These are phyloP conservation scores for Leptinotarsa peninsularis DNA, from an alignment of 2,888 invertebrate species.

Conservation along the genomic window DNA sequence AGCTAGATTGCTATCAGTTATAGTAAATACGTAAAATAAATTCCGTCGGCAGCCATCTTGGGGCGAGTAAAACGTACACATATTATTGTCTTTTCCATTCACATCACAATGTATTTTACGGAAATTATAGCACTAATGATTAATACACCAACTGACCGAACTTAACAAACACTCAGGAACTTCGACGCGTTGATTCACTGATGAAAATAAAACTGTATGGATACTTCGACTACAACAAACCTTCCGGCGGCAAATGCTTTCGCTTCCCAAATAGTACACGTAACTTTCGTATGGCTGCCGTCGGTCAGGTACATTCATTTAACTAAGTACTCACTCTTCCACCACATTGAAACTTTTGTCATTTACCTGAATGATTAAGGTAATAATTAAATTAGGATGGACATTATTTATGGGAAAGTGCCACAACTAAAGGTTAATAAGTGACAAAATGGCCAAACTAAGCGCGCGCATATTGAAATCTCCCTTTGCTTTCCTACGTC, in stretches of 20 bases:
- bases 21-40: conserved; percentile 49
- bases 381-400: conserved; percentile 58
- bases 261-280: conserved; percentile 46
- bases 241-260: conserved; percentile 58
- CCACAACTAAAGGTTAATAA: conserved; percentile 67
- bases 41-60: conserved; percentile 68
- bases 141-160: conserved; percentile 43
- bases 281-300: conserved; percentile 36
- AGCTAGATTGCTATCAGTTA: conserved; percentile 43
- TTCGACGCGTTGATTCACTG: conserved; percentile 38
- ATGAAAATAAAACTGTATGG: conserved; percentile 10
- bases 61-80: conserved; percentile 64
- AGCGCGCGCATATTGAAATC: conserved; percentile 21
- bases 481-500: conserved; percentile 7
- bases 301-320: conserved; percentile 8
- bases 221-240: conserved; percentile 40
- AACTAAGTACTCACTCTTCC: conserved; percentile 11
- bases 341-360: conserved; percentile 7
- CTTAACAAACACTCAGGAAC: conserved; percentile 50
- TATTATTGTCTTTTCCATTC: conserved; percentile 69
- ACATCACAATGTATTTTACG: conserved; percentile 61
- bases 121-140: conserved; percentile 47
- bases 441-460: conserved; percentile 64
- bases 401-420: conserved; percentile 65
- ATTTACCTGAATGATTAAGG: background rate